Evolutionary conservation across 2,113 vertebrate species (phyloP), one percentile per base, ranked within the genome.

Genomic region (Trochalopteron elliotii): DNA sequence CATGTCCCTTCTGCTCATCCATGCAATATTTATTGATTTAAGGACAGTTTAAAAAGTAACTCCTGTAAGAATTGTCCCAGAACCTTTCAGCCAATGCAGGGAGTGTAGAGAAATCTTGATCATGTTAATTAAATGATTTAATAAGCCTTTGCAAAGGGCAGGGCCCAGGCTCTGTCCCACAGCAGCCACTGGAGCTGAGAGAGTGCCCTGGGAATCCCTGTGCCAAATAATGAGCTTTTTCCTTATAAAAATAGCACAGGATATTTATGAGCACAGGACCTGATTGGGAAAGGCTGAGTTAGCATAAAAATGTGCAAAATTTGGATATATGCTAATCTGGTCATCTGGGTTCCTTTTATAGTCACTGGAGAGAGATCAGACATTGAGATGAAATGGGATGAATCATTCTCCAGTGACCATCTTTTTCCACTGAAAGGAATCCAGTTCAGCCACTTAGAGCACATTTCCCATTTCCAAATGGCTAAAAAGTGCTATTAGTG

Each of bases 341-440:
- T 91, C 90, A 94, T 93, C 79, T 83, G 64, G 93, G 56, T 78
- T 95, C 96, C 93, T 96, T 96, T 97, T 97, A 96, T 95, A 93
- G 96, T 74, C 94, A 94, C 15, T 50, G 80, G 86, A 83, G 83
- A 55, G 89, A 83, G 89, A 95, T 89, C 89, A 93, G 93, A 59
- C 64, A n/a, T 15, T 42, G 15, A 67, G 94, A 93, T 95, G 50
- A 81, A 65, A 69, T 3, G 37, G 63, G 89, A 71, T 97, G 96
- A 95, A 90, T 94, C 95, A 97, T 71, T 81, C 84, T 50, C 44
- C 39, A 9, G 86, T 70, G 86, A 93, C 45, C 30, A 92, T 74
- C 83, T 87, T 97, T 96, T 95, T 97, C 95, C 96, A 89, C 83
- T 94, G 31, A 18, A 33, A 70, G 56, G 69, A 95, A 87, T 68